Percentiles rank a stretch among this genome's conserved stretches.
phyloP scores from a whole-genome alignment of 1,140 invertebrate species.

The Cyphomyrmex costatus region DNA sequence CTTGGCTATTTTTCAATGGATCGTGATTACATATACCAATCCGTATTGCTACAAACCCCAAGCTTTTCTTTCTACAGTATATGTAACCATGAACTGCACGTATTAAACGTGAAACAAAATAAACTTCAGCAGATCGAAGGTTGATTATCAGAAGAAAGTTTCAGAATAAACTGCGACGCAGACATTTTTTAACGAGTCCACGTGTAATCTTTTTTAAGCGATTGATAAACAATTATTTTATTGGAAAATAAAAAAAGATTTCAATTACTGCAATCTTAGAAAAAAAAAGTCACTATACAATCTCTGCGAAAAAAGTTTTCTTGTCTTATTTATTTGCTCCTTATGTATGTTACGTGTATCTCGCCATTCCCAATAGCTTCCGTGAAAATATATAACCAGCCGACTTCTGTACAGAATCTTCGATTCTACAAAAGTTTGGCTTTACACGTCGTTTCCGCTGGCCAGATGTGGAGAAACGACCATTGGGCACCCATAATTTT shows the following conservation, averaged over 20 bases:
- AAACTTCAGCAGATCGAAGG: background rate
- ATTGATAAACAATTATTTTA: slow-evolving; percentile 4
- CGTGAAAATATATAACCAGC: slow-evolving; percentile 34
- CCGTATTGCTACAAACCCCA: slow-evolving; percentile 31
- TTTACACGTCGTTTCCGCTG: slow-evolving; percentile 58
- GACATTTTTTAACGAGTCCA: background rate
- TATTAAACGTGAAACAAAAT: slow-evolving; percentile 33
- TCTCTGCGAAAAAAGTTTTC: background rate
- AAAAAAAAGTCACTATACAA: background rate
- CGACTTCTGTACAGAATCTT: slow-evolving; percentile 44
- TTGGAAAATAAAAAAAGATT: background rate
- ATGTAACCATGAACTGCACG: slow-evolving; percentile 43
- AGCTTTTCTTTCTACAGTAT: slow-evolving; percentile 6
- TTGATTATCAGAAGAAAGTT: background rate
- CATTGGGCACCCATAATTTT: slow-evolving; percentile 60
- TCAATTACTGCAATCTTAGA: background rate
- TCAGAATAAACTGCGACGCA: background rate
- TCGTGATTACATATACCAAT: slow-evolving; percentile 57
- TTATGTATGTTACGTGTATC: slow-evolving; percentile 28
- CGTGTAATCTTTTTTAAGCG: background rate
- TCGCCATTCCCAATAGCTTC: slow-evolving; percentile 24
- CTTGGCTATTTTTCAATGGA: slow-evolving; percentile 58
- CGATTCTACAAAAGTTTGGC: slow-evolving; percentile 48
- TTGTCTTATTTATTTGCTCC: slow-evolving; percentile 2
- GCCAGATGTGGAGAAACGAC: slow-evolving; percentile 60